phyloP scores from a whole-genome alignment of 53 echinoderm and acorn worm species.

The Astropecten irregularis region DNA sequence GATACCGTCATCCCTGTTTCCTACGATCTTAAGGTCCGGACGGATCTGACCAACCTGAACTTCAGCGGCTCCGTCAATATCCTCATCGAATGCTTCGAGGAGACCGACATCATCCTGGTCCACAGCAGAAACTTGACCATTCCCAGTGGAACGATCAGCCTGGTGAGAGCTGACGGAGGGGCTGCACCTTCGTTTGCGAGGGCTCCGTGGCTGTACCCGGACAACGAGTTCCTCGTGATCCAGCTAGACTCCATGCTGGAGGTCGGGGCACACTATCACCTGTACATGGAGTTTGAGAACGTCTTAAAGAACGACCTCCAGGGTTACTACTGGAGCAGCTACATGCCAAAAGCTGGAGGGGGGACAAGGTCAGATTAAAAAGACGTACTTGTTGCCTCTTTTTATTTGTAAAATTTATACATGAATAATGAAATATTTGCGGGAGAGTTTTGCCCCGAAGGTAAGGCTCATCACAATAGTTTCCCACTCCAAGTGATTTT shows the following conservation, averaged over 20 bases:
- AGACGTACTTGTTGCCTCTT: no score
- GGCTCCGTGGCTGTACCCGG: slow-evolving; percentile 49
- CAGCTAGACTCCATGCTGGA: neutral
- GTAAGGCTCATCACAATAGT: no score
- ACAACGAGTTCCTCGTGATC: slow-evolving; percentile 56
- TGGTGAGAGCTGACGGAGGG: slow-evolving; percentile 46
- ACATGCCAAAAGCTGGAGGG: slow-evolving; percentile 2
- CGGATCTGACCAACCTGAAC: slow-evolving; percentile 63
- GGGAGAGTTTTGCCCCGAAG: no score
- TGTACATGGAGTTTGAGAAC: slow-evolving; percentile 20
- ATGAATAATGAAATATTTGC: no score
- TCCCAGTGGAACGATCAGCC: neutral
- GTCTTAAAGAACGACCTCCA: neutral
- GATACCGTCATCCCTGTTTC: slow-evolving; percentile 65
- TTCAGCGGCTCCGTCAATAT: slow-evolving; percentile 68
- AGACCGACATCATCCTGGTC: slow-evolving; percentile 72
- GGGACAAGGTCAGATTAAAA: neutral
- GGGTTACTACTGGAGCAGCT: slow-evolving; percentile 31
- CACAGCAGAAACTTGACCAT: slow-evolving; percentile 77
- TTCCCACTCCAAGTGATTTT: no score
- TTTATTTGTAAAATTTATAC: no score
- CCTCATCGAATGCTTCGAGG: slow-evolving; percentile 62
- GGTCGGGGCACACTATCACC: neutral
- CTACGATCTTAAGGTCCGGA: slow-evolving; percentile 77
- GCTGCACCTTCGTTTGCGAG: slow-evolving; percentile 19